Evolutionary conservation across 2,797 vertebrate species (phyloP), one percentile per base, ranked within the genome.

Genomic region (Alfaro cultratus): DNA sequence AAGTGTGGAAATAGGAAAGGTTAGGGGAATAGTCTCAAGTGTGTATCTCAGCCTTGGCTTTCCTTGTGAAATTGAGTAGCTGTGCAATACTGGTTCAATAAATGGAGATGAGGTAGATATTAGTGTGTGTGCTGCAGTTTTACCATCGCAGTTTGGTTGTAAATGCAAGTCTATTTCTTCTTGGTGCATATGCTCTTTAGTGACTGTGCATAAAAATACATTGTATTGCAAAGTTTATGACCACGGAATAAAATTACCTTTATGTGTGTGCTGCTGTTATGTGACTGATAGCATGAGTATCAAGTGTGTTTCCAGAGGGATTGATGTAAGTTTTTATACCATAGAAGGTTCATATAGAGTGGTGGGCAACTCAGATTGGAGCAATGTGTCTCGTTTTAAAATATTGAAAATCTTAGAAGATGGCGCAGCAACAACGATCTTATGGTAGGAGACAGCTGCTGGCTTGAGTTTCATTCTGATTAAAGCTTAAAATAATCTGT

Each of bases 251-350:
- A 1, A 6, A 29, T 5, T 31, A 47, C 31, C 34, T 67, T 47
- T 77, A 74, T 51, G 67, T 72, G 45, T 83, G 64, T 70, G 13
- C n/a, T 15, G 72, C 71, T 15, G 72, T 3, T 79, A 80, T 15
- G 11, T 73, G 86, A 87, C 76, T 84, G 74, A 78, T 85, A 76
- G 77, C 4, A 43, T 67, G 47, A 84, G 84, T 88, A 88, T 84
- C 80, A 85, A 88, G 55, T 45, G 49, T 41, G 77, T 82, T 82
- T 85, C 84, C 57, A 75, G 77, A 79, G 82, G 83, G 72, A 75
- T 74, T 73, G 3, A 79, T 73, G 77, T 81, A 80, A 39, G 72
- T 76, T 70, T 79, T 67, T 49, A 51, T 49, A 60, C 70, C 78
- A 47, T 73, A 67, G 70, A 62, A 57, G 41, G 74, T 77, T 76